Percentiles rank a stretch among this genome's conserved stretches.
phyloP scores from a whole-genome alignment of 2,113 vertebrate species.

The Sorex araneus region DNA sequence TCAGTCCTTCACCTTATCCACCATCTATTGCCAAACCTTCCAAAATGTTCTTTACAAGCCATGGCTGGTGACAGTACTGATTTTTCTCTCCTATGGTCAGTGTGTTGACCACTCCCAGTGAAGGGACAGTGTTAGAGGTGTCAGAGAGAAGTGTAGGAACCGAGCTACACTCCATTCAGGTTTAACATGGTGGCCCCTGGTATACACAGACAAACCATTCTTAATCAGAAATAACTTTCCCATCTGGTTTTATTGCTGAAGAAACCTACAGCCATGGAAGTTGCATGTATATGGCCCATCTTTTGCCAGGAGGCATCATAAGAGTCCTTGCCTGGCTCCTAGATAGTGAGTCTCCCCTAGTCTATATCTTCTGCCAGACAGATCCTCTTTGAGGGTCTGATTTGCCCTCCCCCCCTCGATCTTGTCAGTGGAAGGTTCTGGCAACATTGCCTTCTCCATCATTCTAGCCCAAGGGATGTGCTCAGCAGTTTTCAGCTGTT shows the following conservation, averaged over 20 bases:
- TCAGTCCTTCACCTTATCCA: background rate
- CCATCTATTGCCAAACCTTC: background rate
- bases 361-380: background rate
- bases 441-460: background rate
- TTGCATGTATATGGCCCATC: background rate
- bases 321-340: background rate
- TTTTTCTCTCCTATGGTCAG: background rate
- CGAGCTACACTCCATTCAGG: background rate
- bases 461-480: background rate
- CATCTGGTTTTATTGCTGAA: background rate
- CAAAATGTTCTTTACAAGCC: background rate
- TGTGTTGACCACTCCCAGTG: background rate
- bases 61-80: background rate
- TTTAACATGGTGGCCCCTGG: background rate
- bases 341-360: background rate
- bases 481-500: background rate
- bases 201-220: background rate
- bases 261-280: background rate
- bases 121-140: background rate
- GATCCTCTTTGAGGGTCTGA: background rate
- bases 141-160: background rate
- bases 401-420: too few species aligned
- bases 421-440: background rate
- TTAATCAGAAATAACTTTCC: background rate
- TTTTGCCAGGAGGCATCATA: background rate